Evolutionary conservation across 2,113 vertebrate species (phyloP), one percentile per base, ranked within the genome.

Genomic region (Harpagus bidentatus): DNA sequence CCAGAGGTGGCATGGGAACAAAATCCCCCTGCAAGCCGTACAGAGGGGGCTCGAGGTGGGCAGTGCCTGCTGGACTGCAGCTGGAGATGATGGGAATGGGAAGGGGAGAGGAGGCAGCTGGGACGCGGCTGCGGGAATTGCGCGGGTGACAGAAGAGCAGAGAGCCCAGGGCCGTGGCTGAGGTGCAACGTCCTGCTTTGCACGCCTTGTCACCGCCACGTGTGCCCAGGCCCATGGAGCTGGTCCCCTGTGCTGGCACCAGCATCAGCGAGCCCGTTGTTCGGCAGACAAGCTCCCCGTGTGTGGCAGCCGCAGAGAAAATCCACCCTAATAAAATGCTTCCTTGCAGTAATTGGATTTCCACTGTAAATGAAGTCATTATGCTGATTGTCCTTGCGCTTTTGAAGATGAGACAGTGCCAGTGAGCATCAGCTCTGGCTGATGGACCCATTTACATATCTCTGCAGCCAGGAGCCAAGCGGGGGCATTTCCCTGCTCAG

Each of bases 321-420:
- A 96, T 79, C 91, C 89, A 7, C 82, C 76, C 52, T 93, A 81
- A 94, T 92, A 69, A 96, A 97, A 91, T 4, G 5, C 48, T 96
- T 94, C 88, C 48, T 76, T 53, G 1, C 93, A 65, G n/a, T 93
- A 95, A 95, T 81, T 97, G 89, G 81, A 87, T 97, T 97, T 83
- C 59, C 32, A 42, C 48, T 36, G 72, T n/a, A 91, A 90, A 88
- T n/a, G 0, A 82, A 93, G 81, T 94, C 40, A 85, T 91, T 91
- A 82, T 23, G 40, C 71, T 79, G 86, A 59, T 91, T 93, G 91
- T 71, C 87, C 90, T 62, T 55, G 69, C 4, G 19, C 73, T 82
- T 71, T n/a, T n/a, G 82, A 80, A 88, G 86, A 70, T 3, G 43
- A 90, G 38, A 26, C 65, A 56, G 85, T 80, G 90, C 69, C 76